Conservation (phyloP, 2,888 invertebrate species). For the Drosophila paracracens region DNA sequence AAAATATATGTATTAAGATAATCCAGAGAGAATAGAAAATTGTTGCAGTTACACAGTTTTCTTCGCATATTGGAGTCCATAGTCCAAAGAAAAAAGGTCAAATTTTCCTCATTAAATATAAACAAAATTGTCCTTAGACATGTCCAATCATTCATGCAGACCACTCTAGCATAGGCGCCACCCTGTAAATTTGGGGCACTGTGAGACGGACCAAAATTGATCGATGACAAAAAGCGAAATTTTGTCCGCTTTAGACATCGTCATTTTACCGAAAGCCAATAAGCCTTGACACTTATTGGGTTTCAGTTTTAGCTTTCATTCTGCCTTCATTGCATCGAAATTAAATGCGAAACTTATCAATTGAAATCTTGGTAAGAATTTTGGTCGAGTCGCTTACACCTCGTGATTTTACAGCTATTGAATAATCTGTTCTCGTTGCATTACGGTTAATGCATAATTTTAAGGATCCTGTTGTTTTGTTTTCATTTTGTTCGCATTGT, state of each 20-base stretch:
- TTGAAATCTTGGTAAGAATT: not conserved
- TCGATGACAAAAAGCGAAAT: conserved; percentile 55
- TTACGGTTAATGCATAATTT: not conserved
- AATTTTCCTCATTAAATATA: conserved; percentile 59
- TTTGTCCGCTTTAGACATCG: conserved; percentile 14
- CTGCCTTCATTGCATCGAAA: conserved; percentile 3
- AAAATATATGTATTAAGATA: conserved; percentile 5
- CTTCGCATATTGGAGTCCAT: conserved; percentile 20
- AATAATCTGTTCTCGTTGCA: not conserved
- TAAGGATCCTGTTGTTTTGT: not conserved
- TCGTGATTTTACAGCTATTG: not conserved
- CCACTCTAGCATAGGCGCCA: conserved; percentile 34
- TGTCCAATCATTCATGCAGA: conserved; percentile 63
- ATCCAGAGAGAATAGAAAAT: conserved; percentile 3
- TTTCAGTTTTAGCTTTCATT: conserved; percentile 3
- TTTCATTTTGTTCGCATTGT: not conserved
- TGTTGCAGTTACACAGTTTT: conserved; percentile 49
- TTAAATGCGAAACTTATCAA: not conserved
- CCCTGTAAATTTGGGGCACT: conserved; percentile 49
- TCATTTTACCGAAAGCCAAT: conserved; percentile 2
- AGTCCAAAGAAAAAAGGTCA: conserved; percentile 24
- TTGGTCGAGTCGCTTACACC: not conserved
- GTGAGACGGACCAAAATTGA: conserved; percentile 57
- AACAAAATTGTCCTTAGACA: conserved; percentile 21
- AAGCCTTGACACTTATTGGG: conserved; percentile 1